Percentiles rank a stretch among this genome's conserved stretches.
These are phyloP conservation scores for Heliconius himera DNA, from an alignment of 1,140 invertebrate genomes.

Conservation along the genomic window DNA sequence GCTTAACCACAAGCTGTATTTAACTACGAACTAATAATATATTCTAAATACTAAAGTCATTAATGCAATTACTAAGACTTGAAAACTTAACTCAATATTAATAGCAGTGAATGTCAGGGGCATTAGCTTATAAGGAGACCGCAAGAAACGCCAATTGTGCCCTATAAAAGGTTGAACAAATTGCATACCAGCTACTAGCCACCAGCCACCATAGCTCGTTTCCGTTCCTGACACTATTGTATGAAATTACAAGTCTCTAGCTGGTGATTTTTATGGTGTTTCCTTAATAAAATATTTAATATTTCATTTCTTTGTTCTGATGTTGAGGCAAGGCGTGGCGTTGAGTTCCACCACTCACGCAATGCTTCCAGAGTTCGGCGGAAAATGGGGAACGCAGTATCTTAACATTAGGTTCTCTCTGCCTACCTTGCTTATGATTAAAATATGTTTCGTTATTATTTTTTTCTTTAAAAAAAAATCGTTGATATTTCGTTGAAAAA, in stretches of 20 bases:
- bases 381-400: too few species aligned
- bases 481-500: too few species aligned
- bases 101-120: background rate
- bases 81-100: background rate
- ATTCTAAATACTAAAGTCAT: background rate
- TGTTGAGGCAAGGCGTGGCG: too few species aligned
- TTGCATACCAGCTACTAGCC: conserved; percentile 11
- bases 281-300: too few species aligned
- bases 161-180: conserved; percentile 25
- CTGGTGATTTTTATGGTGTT: too few species aligned
- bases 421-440: too few species aligned
- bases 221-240: conserved; percentile 33
- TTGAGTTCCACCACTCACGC: too few species aligned
- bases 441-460: too few species aligned
- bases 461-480: too few species aligned
- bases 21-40: background rate
- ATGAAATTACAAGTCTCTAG: conserved; percentile 15
- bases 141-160: background rate
- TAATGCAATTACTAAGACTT: background rate
- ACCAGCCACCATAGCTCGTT: background rate
- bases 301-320: too few species aligned
- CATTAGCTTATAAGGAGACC: background rate
- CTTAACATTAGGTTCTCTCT: too few species aligned
- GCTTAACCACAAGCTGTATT: background rate
- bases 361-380: too few species aligned